phyloP scores from a whole-genome alignment of 2,113 vertebrate species.

The Mionectes macconnelli region DNA sequence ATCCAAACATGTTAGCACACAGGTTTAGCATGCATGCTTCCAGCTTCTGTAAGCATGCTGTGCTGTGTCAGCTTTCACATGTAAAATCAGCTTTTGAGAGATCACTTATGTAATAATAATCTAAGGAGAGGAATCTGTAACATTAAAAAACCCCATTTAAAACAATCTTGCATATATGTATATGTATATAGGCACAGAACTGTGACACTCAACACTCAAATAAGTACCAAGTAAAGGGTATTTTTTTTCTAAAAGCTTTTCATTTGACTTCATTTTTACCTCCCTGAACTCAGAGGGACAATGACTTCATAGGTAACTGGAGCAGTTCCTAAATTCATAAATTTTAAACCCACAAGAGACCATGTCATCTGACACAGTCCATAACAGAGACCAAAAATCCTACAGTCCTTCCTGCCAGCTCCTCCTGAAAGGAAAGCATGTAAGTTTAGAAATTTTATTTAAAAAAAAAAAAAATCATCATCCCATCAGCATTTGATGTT shows the following conservation, averaged over 20 bases:
- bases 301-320: not conserved
- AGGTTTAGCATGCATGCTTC: not conserved
- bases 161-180: not conserved
- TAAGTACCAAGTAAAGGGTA: not conserved
- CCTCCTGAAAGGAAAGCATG: not conserved
- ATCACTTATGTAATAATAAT: not conserved
- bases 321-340: not conserved
- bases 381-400: not conserved
- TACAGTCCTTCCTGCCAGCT: not conserved
- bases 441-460: not conserved
- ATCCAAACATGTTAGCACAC: not conserved
- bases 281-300: not conserved
- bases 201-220: not conserved
- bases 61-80: not conserved
- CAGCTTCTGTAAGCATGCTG: not conserved
- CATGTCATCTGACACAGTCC: not conserved
- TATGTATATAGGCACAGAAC: not conserved
- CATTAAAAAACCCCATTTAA: slow-evolving; percentile 18
- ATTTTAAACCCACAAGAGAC: not conserved
- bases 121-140: not conserved
- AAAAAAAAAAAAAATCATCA: not conserved
- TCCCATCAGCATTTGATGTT: not conserved
- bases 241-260: not conserved
- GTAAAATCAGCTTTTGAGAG: not conserved
- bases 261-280: not conserved